Base-by-base conservation (phyloP, 2,797 vertebrate species). In the Melanotaenia boesemani region DNA sequence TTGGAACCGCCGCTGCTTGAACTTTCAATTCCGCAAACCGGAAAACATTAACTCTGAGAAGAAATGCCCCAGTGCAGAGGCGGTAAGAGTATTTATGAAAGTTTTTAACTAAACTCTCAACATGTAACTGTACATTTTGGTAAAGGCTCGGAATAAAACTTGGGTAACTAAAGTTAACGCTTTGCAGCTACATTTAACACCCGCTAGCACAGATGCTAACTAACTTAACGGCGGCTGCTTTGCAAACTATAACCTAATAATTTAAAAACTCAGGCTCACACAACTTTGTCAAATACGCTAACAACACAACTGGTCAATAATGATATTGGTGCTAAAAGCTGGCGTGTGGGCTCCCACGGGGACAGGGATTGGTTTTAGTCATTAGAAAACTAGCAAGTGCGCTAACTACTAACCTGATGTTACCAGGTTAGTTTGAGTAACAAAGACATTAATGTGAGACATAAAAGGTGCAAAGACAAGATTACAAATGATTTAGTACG, bases 31-130 rank as follows among this genome's bases (percentile, higher is more conserved):
- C 6, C 0, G 26, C 2, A 41, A 55, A 26, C 37, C 0, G 37
- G 1, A 30, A 24, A 24, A 13, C 1, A 34, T 44, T 41, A 1
- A 3, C 4, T 11, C 16, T 3, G 44, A 57, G 3, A 3, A 12
- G 34, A 75, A 16, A 82, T 84, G 81, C 7, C 16, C 2, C 28
- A 37, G 11, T 32, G n/a, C 28, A 3, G 64, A 79, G 12, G 28
- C 4, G 78, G 81, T 83, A n/a, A 63, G 70, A 32, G 3, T 44
- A 34, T 0, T 18, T 20, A 39, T 8, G 0, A 0, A 54, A 30
- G 1, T 15, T 6, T 18, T 8, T 3, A 3, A 26, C 22, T 5
- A 5, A 16, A 55, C 30, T 10, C 56, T 46, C 63, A 3, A 30
- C 41, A 13, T 15, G 1, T 12, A 26, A 18, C 10, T 3, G 28